Evolutionary conservation across 2,113 vertebrate species (phyloP).

Genomic region (Lepus europaeus): DNA sequence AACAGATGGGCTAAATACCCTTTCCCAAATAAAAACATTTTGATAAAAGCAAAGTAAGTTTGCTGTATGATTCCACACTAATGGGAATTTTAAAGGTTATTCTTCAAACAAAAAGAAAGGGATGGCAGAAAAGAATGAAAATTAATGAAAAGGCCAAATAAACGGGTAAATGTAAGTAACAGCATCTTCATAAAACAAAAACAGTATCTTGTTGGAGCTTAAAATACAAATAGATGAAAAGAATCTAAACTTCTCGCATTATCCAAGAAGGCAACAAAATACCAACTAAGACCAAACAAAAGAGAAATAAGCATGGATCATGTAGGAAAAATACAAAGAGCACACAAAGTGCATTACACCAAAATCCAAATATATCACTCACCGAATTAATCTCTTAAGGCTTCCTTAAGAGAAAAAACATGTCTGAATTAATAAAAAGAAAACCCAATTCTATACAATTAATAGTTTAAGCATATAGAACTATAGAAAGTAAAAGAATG

Average conservation of each 20-base stretch:
- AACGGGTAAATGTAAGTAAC: slow-evolving; percentile 8
- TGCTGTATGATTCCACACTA: not conserved
- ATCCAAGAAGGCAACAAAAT: slow-evolving; percentile 11
- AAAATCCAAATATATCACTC: not conserved
- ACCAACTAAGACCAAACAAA: not conserved
- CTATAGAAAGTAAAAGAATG: slow-evolving; percentile 50
- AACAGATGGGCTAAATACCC: too few species aligned
- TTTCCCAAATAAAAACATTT: not conserved
- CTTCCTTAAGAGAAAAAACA: not conserved
- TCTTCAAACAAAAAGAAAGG: slow-evolving; percentile 16
- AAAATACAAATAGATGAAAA: slow-evolving; percentile 46
- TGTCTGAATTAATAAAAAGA: slow-evolving; percentile 31
- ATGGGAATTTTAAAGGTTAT: slow-evolving; percentile 17
- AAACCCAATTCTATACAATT: not conserved
- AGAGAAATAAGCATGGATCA: not conserved
- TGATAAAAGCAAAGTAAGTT: not conserved
- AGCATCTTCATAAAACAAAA: not conserved
- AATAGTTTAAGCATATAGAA: not conserved
- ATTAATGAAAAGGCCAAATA: slow-evolving; percentile 19
- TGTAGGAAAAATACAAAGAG: not conserved
- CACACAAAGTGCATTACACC: not conserved
- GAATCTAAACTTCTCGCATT: not conserved
- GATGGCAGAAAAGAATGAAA: not conserved
- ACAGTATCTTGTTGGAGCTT: not conserved
- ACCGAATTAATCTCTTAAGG: not conserved